phyloP scores from a whole-genome alignment of 1,140 invertebrate genomes.

The Ptiloglossa arizonensis region DNA sequence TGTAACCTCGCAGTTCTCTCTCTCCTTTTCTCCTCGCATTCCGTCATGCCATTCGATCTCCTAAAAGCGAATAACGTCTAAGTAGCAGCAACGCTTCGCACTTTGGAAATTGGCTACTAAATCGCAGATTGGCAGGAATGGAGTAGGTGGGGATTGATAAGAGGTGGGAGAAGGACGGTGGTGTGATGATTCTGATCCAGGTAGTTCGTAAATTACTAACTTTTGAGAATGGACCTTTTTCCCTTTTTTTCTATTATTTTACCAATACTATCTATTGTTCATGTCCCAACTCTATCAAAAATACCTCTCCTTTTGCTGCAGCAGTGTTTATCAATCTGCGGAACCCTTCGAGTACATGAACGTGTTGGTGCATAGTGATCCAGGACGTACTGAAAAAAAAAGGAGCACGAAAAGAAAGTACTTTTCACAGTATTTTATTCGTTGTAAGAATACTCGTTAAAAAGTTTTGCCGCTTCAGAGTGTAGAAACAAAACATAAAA shows the following conservation, averaged over 20 bases:
- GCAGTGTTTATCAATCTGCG: too few relatives aligned
- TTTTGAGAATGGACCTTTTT: slow-evolving; percentile 48
- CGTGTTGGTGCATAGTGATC: too few relatives aligned
- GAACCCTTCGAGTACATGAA: too few relatives aligned
- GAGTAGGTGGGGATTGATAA: neutral
- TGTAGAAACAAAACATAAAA: too few relatives aligned
- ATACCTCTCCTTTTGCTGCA: neutral
- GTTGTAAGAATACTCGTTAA: too few relatives aligned
- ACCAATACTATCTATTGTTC: neutral
- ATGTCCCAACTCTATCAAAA: neutral
- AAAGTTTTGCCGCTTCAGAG: too few relatives aligned
- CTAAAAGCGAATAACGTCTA: slow-evolving; percentile 67
- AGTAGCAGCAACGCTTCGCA: slow-evolving; percentile 72
- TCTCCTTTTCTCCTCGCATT: slow-evolving; percentile 22
- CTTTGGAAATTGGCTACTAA: slow-evolving; percentile 76
- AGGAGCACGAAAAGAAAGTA: too few relatives aligned
- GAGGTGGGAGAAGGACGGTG: neutral
- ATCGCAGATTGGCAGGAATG: slow-evolving; percentile 50
- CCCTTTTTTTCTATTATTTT: neutral
- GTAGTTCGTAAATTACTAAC: slow-evolving; percentile 72
- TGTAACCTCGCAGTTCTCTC: slow-evolving; percentile 30
- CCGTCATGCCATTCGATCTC: slow-evolving; percentile 64
- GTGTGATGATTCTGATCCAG: slow-evolving; percentile 65
- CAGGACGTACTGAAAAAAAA: too few relatives aligned
- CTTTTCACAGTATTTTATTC: too few relatives aligned